phyloP scores from a whole-genome alignment of 2,113 vertebrate species.

The Dicerorhinus sumatrensis region DNA sequence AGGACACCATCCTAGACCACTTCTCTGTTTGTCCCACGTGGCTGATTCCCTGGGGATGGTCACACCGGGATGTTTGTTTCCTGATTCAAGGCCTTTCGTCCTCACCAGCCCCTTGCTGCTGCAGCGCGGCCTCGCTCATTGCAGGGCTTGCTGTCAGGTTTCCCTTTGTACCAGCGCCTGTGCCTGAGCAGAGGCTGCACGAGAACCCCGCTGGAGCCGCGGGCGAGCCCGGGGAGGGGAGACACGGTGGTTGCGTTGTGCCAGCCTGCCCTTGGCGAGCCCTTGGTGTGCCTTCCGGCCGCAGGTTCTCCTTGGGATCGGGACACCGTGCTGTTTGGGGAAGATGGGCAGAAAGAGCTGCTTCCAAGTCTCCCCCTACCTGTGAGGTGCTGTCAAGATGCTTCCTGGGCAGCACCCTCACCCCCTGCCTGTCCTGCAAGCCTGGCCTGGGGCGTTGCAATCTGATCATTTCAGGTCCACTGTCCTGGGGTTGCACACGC shows the following conservation, averaged over 20 bases:
- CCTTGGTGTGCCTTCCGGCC: neutral
- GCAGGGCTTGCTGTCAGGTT: neutral
- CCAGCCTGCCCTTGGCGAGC: too few species aligned
- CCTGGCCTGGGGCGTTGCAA: rapidly evolving
- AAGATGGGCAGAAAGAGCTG: neutral
- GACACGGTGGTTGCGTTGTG: neutral
- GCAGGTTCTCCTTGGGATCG: neutral
- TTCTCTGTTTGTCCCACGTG: neutral
- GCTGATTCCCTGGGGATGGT: neutral
- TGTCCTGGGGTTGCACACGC: rapidly evolving
- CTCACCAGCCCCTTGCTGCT: neutral
- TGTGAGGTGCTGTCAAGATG: neutral
- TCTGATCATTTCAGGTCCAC: neutral
- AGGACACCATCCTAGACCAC: neutral
- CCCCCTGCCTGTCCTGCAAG: neutral
- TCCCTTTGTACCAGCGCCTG: neutral
- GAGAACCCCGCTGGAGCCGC: neutral
- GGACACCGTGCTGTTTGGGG: neutral
- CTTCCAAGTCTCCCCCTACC: neutral
- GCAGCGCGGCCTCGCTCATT: rapidly evolving
- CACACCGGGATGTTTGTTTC: neutral
- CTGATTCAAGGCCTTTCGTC: neutral
- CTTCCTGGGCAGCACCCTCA: neutral
- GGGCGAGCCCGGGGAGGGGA: rapidly evolving
- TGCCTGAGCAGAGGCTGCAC: neutral